Percentiles rank a stretch among this genome's conserved stretches.
These are phyloP conservation scores for Alces alces DNA, from an alignment of 2,113 vertebrate genomes.

Conservation along the genomic window DNA sequence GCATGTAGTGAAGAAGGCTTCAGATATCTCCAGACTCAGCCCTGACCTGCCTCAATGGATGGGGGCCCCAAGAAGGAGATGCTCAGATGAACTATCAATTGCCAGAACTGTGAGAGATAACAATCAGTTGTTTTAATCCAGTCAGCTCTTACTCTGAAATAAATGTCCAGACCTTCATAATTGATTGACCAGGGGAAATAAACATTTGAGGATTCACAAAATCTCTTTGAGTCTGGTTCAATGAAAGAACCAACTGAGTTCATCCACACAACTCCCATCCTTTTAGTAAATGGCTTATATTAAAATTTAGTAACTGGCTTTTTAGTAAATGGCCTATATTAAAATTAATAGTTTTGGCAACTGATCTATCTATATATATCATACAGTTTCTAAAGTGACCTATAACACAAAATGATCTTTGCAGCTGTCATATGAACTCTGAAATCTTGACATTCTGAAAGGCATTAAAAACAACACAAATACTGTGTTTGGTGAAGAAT, in stretches of 20 bases:
- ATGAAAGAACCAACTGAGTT: background rate
- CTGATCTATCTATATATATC: background rate
- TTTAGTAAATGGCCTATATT: background rate
- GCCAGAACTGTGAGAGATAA: background rate
- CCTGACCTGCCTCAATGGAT: no score
- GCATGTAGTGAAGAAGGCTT: background rate
- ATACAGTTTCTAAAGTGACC: background rate
- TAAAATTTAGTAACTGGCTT: background rate
- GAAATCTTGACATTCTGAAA: background rate
- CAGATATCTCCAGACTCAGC: background rate
- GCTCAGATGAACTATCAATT: background rate
- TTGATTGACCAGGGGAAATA: rapidly evolving
- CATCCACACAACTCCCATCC: background rate
- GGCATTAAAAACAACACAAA: background rate
- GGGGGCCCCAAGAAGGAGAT: background rate
- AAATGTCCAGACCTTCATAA: background rate
- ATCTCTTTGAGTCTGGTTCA: background rate
- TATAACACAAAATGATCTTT: background rate
- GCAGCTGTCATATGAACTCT: background rate
- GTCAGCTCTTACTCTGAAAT: background rate
- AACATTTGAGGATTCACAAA: background rate
- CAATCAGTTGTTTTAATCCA: background rate
- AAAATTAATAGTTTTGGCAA: background rate
- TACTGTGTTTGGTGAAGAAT: background rate
- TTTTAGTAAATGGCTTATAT: background rate